These are phyloP conservation scores for Drosophila siamana DNA, from an alignment of 2,888 invertebrate genomes.

Conservation along the genomic window DNA sequence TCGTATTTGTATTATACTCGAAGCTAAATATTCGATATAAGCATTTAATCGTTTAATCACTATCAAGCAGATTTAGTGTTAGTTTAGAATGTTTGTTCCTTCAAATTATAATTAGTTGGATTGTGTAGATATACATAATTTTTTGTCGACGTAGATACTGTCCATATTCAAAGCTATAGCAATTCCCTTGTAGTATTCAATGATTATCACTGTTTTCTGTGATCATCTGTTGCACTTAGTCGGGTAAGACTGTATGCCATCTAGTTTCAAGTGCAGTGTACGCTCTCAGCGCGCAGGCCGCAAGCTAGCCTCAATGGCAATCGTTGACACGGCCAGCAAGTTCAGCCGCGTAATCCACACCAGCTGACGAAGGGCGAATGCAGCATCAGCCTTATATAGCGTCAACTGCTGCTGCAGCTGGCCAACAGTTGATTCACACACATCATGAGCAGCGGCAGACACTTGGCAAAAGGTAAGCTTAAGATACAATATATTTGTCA, in stretches of 20 bases:
- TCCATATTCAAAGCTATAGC: too few species aligned
- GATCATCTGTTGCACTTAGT: neutral
- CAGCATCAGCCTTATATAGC: slow-evolving; percentile 34
- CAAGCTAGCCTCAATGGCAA: slow-evolving; percentile 56
- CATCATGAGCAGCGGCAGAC: slow-evolving; percentile 76
- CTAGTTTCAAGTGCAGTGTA: slow-evolving; percentile 1
- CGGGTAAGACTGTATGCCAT: slow-evolving; percentile 17
- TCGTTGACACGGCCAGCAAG: slow-evolving; percentile 45
- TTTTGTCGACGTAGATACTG: too few species aligned
- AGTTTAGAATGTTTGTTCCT: too few species aligned
- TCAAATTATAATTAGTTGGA: too few species aligned
- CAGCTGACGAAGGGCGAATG: slow-evolving; percentile 48
- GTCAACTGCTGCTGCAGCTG: neutral
- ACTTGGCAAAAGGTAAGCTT: slow-evolving; percentile 67
- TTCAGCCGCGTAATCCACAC: slow-evolving; percentile 55
- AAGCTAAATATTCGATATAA: too few species aligned
- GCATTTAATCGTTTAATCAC: too few species aligned
- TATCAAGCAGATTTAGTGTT: too few species aligned
- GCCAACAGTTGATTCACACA: slow-evolving; percentile 43
- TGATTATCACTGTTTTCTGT: too few species aligned
- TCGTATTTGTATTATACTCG: too few species aligned
- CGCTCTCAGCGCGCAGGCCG: slow-evolving; percentile 10
- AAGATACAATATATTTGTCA: too few species aligned
- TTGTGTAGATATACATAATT: too few species aligned
- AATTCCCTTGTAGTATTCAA: too few species aligned